Evolutionary conservation across 1,140 invertebrate species (phyloP), one percentile per base, ranked within the genome.

Genomic region (Anagrus nilaparvatae): DNA sequence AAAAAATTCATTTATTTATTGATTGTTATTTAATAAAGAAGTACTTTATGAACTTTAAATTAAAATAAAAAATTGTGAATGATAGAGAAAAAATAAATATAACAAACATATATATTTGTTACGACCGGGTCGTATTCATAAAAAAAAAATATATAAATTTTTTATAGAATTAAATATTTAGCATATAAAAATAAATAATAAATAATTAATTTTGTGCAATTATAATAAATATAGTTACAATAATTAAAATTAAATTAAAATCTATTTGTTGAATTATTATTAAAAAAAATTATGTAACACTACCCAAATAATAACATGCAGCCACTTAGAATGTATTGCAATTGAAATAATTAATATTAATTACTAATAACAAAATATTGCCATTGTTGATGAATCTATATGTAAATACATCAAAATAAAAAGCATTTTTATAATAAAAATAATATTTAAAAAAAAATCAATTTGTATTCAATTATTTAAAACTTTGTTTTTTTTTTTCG

Each of bases 381-480:
- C 53, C 49, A 59, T 60, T 62, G 57, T 60, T 58, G 52, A 61
- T 52, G 47, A 37, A 59, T 60, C 53, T 62, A 59, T 53, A 54
- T 61, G 60, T 62, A 62, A 61, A 62, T 61, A 61, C n/a, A n/a
- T n/a, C n/a, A 59, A 57, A 44, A 55, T 60, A 53, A 58, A 60
- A 48, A 58, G 41, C 53, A 60, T 61, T 61, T 62, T 62, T 62
- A 53, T 56, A 56, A 58, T 53, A 53, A 51, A 20, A 43, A 27
- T 40, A 12, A 31, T 40, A 40, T 40, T 37, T 4, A 16, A 25
- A 25, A 10, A n/a, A n/a, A n/a, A 27, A 31, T 40, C 32, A 4
- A 40, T 40, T 31, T 21, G 19, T 29, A 17, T 40, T 29, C 14
- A 25, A n/a, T n/a, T n/a, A n/a, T n/a, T n/a, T n/a, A n/a, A n/a